A percentile compares a stretch with the other conserved stretches of the same genome.
Conservation (phyloP, 1,140 invertebrate genomes). For the Drosophila carrolli region DNA sequence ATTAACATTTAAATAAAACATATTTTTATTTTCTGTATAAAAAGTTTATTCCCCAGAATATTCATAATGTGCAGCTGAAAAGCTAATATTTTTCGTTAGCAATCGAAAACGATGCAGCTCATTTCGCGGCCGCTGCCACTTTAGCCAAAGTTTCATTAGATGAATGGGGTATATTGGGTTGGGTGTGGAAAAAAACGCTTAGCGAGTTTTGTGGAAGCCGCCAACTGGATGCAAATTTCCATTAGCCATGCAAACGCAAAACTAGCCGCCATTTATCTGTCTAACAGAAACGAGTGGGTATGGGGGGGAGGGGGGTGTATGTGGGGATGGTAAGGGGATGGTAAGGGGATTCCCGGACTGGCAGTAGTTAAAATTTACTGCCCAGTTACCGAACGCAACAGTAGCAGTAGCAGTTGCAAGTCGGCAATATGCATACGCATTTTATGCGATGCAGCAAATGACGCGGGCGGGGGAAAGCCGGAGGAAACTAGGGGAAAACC, state of each 20-base stretch:
- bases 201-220: conserved; percentile 65
- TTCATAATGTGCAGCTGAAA: neutral
- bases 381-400: conserved; percentile 60
- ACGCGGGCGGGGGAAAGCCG: neutral
- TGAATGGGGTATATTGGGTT: neutral
- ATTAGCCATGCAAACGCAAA: conserved; percentile 81
- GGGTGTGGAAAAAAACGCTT: conserved; percentile 42
- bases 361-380: conserved; percentile 81
- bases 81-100: neutral
- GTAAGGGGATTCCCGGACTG: conserved; percentile 31
- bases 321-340: conserved; percentile 1
- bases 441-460: conserved; percentile 66
- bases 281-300: conserved; percentile 49
- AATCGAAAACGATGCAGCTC: conserved; percentile 22
- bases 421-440: conserved; percentile 81
- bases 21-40: neutral
- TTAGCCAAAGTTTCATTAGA: conserved; percentile 24
- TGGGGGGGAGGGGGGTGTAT: neutral
- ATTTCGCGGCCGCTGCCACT: conserved; percentile 18
- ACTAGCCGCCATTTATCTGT: conserved; percentile 81
- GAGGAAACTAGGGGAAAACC: neutral
- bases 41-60: neutral
- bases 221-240: conserved; percentile 80
- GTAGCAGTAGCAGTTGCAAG: conserved; percentile 58
- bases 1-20: neutral